These are phyloP conservation scores for Paramormyrops hopkinsi DNA, from an alignment of 2,797 vertebrate species.

Conservation along the genomic window DNA sequence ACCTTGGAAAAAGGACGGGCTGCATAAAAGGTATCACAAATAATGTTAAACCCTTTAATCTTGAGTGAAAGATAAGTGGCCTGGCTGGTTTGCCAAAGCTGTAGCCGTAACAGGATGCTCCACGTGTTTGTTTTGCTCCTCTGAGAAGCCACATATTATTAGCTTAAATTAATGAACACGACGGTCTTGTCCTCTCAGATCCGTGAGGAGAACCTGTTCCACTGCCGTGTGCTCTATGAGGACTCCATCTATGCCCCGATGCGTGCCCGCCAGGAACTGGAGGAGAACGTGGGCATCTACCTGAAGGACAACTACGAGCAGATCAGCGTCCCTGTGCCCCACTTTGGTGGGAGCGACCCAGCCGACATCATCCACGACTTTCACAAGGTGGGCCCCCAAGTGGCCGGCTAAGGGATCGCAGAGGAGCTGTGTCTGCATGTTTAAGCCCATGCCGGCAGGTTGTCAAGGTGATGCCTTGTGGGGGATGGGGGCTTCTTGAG, in stretches of 20 bases:
- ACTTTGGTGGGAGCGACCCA: conserved; percentile 82
- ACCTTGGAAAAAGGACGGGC: not conserved
- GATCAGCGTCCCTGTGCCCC: conserved; percentile 80
- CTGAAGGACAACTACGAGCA: conserved; percentile 84
- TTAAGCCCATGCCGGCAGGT: not conserved
- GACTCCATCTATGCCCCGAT: conserved; percentile 70
- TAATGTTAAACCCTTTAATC: not conserved
- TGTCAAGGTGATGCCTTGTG: not conserved
- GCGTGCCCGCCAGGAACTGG: conserved; percentile 73
- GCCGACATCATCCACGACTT: conserved; percentile 86
- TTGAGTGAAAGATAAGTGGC: not conserved
- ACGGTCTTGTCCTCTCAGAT: conserved; percentile 48
- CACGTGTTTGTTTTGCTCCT: not conserved
- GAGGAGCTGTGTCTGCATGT: too few species aligned
- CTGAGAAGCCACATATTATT: not conserved
- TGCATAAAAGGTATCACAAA: not conserved
- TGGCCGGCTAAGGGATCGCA: not conserved
- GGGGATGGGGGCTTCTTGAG: not conserved
- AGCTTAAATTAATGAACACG: not conserved
- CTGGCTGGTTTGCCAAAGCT: not conserved
- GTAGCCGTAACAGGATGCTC: not conserved
- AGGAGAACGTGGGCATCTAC: conserved; percentile 86
- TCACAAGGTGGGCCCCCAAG: conserved; percentile 56
- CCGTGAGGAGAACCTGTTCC: conserved; percentile 78
- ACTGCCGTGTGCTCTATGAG: conserved; percentile 79